Base-by-base conservation (phyloP, 2,113 vertebrate genomes). In the Notothenia coriiceps region DNA sequence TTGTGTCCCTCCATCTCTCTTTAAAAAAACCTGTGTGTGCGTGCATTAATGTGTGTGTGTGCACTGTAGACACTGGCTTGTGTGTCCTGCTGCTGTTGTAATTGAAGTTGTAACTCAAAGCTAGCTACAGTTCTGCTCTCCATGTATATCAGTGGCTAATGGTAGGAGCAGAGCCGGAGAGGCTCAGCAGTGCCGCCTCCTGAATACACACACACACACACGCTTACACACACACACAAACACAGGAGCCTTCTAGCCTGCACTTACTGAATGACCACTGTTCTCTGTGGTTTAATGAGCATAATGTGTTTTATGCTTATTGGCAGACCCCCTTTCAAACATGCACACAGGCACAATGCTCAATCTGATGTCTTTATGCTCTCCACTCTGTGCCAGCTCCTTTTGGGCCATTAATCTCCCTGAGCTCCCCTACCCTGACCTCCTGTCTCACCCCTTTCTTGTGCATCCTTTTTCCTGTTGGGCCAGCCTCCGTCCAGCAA, bases 71-170 rank as follows among this genome's bases (percentile, higher is more conserved):
- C 25, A 25, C 50, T 46, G 12, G 13, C 40, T 22, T 57, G 76
- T 62, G 68, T 76, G 72, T 84, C 73, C 85, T 79, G 80, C 85
- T 81, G 79, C 83, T 75, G 80, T 73, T 82, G 83, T 92, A 94
- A 93, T 93, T 94, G 93, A 91, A 94, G 89, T 91, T 79, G 73
- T 93, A 93, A 89, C 84, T 92, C 90, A 89, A 73, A 65, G 74
- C 86, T 59, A 65, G 88, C 79, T 85, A 82, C 86, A 69, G 81
- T 85, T 71, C 84, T 73, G 72, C 74, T 81, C 82, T 70, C 79
- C 71, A 93, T 93, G 91, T 91, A 92, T 88, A 93, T 92, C 84
- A 87, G 82, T 10, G 71, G 88, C 79, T 89, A 82, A 88, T 85
- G 84, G 88, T 81, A 44, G 79, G 74, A 87, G 77, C 69, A 67